Evolutionary conservation across 2,888 invertebrate species (phyloP).

Genomic region (Argyresthia albistria): DNA sequence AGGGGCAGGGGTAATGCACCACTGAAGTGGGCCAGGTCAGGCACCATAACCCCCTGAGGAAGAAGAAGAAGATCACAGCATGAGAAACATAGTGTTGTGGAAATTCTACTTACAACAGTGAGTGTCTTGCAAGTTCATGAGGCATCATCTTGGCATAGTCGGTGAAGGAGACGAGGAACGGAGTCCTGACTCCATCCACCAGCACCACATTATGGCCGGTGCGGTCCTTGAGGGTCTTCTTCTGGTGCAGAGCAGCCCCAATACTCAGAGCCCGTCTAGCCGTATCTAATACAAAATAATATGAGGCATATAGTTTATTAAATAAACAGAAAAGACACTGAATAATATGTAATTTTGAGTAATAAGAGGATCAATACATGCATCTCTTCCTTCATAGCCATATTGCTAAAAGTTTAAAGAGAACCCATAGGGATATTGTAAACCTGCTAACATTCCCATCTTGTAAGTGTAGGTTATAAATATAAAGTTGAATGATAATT

Average conservation of each 20-base stretch:
- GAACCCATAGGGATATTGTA: too few relatives aligned
- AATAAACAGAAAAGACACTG: not conserved
- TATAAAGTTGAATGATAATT: not conserved
- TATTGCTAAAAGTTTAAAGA: too few relatives aligned
- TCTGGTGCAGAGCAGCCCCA: constrained; percentile 60
- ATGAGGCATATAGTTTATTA: not conserved
- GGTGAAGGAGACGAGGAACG: constrained; percentile 94
- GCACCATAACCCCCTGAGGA: too few relatives aligned
- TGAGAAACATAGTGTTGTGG: too few relatives aligned
- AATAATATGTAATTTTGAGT: too few relatives aligned
- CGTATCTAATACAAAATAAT: constrained; percentile 34
- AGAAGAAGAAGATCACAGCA: too few relatives aligned
- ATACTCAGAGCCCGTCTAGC: constrained; percentile 64
- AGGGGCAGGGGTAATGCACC: too few relatives aligned
- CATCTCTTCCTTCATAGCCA: too few relatives aligned
- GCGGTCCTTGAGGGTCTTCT: constrained; percentile 72
- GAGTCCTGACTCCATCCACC: constrained; percentile 97
- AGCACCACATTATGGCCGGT: constrained; percentile 91
- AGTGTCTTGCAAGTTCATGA: constrained; percentile 93
- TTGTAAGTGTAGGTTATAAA: not conserved
- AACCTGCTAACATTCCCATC: too few relatives aligned
- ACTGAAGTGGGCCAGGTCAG: too few relatives aligned
- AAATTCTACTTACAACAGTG: constrained; percentile 79
- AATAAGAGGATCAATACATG: too few relatives aligned
- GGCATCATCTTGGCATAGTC: constrained; percentile 96